A percentile compares a stretch with the other conserved stretches of the same genome.
Evolutionary conservation across 1,140 invertebrate species (phyloP).

Genomic region (Potamilus streckersoni): DNA sequence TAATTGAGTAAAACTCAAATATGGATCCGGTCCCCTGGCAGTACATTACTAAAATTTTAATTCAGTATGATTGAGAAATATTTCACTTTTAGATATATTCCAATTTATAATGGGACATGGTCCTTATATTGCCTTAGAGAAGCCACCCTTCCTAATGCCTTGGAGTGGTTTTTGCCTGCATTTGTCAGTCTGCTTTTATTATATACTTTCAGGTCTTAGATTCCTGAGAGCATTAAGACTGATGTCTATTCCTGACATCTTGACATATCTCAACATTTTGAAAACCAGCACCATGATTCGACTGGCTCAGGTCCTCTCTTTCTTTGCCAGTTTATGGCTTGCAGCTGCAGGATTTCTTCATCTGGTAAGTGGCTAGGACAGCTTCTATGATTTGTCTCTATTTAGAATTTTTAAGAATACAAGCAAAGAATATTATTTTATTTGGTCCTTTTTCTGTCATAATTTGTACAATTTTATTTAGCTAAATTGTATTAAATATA

Average conservation of each 20-base stretch:
- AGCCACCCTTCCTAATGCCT: too few relatives aligned
- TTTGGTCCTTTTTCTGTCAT: too few relatives aligned
- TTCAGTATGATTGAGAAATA: not conserved
- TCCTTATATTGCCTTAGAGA: too few relatives aligned
- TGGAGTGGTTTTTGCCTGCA: not conserved
- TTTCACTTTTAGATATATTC: too few relatives aligned
- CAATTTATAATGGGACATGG: too few relatives aligned
- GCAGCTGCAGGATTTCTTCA: conserved; percentile 68
- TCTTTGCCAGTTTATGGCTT: conserved; percentile 66
- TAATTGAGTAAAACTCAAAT: too few relatives aligned
- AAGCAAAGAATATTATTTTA: too few relatives aligned
- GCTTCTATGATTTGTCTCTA: too few relatives aligned
- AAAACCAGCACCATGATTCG: conserved; percentile 67
- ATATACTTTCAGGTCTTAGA: conserved; percentile 83
- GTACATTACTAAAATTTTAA: not conserved
- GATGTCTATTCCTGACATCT: conserved; percentile 80
- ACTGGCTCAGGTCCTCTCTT: conserved; percentile 63
- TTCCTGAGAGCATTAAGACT: conserved; percentile 98
- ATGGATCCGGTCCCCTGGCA: not conserved
- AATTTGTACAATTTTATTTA: too few relatives aligned
- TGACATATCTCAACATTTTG: conserved; percentile 68
- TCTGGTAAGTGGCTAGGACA: conserved; percentile 52
- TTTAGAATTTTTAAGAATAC: too few relatives aligned
- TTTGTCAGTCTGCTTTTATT: not conserved
- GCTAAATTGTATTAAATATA: too few relatives aligned